These are phyloP conservation scores for Aphodius sticticus DNA, from an alignment of 2,888 invertebrate species.

Conservation along the genomic window DNA sequence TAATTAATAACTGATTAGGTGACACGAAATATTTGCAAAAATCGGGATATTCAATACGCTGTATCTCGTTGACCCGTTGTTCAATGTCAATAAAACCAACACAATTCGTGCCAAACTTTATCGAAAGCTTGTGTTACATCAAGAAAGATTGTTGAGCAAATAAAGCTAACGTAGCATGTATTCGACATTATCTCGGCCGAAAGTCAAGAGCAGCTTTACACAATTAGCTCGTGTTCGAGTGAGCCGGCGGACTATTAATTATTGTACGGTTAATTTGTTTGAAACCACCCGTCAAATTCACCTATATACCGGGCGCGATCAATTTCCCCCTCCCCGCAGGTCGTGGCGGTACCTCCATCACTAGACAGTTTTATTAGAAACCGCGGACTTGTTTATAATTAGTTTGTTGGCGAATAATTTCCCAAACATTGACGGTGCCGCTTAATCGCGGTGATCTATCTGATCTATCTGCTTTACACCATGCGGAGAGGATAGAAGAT, in stretches of 20 bases:
- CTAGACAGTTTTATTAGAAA: not conserved
- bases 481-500: not conserved
- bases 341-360: not conserved
- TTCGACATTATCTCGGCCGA: too few relatives aligned
- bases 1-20: too few relatives aligned
- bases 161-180: too few relatives aligned
- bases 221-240: not conserved
- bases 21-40: too few relatives aligned
- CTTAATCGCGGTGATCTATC: not conserved
- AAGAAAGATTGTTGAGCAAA: too few relatives aligned
- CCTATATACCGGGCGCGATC: not conserved
- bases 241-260: not conserved
- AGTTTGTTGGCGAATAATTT: constrained; percentile 8
- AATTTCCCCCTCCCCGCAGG: not conserved
- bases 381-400: constrained; percentile 6
- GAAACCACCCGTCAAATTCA: constrained; percentile 11
- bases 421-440: not conserved
- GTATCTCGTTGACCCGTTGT: too few relatives aligned
- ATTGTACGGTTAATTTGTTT: not conserved
- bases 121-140: too few relatives aligned
- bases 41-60: too few relatives aligned
- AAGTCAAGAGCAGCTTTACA: not conserved
- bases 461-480: not conserved
- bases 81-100: too few relatives aligned
- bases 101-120: too few relatives aligned